phyloP scores from a whole-genome alignment of 2,113 vertebrate genomes.

The Stercorarius parasiticus region DNA sequence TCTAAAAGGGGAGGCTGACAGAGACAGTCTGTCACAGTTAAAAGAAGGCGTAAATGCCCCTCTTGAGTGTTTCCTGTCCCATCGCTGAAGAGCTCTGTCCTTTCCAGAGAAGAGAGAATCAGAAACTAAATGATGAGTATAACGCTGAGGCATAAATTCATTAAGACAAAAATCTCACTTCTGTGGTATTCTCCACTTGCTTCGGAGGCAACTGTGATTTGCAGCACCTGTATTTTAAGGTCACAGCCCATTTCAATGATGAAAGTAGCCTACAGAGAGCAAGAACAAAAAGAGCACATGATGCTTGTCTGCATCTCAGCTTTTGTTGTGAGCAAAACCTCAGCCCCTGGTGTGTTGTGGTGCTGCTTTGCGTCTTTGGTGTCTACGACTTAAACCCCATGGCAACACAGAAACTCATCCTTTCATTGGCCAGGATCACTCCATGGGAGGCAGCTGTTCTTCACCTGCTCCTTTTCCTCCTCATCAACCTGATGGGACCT shows the following conservation, averaged over 20 bases:
- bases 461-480: background rate
- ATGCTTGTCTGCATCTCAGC: background rate
- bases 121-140: rapidly evolving
- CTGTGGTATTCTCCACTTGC: background rate
- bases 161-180: background rate
- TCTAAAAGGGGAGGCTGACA: background rate
- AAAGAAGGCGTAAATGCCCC: background rate
- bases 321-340: background rate
- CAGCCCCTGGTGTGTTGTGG: rapidly evolving
- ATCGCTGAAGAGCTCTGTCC: background rate
- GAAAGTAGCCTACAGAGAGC: background rate
- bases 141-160: background rate
- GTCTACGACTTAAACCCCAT: background rate
- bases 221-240: background rate
- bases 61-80: background rate
- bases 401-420: background rate
- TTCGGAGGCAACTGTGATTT: background rate
- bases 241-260: background rate
- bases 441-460: background rate
- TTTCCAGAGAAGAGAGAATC: background rate
- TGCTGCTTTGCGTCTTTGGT: background rate
- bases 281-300: background rate
- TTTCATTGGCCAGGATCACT: background rate
- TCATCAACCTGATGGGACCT: background rate
- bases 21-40: background rate